phyloP scores from a whole-genome alignment of 2,888 invertebrate genomes.

The Malacosoma neustria region DNA sequence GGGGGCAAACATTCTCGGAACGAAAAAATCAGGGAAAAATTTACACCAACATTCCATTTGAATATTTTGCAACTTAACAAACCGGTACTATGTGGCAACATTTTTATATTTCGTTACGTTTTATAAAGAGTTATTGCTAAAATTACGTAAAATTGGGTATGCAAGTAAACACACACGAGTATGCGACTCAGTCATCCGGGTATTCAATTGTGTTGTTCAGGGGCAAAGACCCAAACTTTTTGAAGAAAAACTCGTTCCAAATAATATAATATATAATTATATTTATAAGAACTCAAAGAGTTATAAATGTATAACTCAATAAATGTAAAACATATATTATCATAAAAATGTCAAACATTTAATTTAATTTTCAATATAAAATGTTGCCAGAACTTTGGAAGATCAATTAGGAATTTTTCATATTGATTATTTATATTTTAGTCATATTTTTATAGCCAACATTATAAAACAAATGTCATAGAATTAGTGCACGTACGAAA shows the following conservation, averaged over 20 bases:
- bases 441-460: constrained; percentile 9
- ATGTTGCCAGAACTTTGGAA: constrained; percentile 57
- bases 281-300: too few species aligned
- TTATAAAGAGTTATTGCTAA: too few species aligned
- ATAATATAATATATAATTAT: too few species aligned
- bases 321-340: too few species aligned
- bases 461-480: constrained; percentile 54
- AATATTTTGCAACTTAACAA: constrained; percentile 50
- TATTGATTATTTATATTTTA: constrained; percentile 13
- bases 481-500: constrained; percentile 38
- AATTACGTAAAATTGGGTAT: too few species aligned
- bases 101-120: constrained; percentile 20
- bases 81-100: constrained; percentile 55
- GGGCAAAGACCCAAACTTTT: too few species aligned
- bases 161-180: too few species aligned
- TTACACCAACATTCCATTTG: constrained; percentile 83
- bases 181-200: constrained; percentile 9
- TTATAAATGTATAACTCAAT: too few species aligned
- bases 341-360: too few species aligned
- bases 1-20: constrained; percentile 76
- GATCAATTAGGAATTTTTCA: constrained; percentile 66
- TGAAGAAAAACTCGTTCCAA: too few species aligned
- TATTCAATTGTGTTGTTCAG: too few species aligned
- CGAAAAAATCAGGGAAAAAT: constrained; percentile 45
- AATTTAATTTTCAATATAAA: too few species aligned